Percentiles rank a stretch among this genome's conserved stretches.
Conservation (phyloP, 2,797 vertebrate genomes). For the Sebastes itinus region DNA sequence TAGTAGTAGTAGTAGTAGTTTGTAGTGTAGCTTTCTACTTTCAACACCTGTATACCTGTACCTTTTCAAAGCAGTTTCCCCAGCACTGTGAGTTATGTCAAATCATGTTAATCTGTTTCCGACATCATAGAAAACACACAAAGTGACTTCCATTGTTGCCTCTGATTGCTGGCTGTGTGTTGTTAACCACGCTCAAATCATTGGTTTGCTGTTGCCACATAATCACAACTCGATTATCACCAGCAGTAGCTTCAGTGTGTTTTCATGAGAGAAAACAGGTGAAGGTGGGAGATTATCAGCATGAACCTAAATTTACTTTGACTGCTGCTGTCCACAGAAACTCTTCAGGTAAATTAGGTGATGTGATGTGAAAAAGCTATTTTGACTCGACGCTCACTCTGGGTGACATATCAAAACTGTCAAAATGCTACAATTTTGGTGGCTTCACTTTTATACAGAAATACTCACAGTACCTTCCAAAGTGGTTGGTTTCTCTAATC, state of each 20-base stretch:
- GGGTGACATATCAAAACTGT: background rate
- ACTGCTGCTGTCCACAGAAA: background rate
- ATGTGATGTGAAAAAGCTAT: constrained; percentile 1
- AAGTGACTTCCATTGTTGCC: background rate
- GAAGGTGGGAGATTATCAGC: background rate
- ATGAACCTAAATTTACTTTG: background rate
- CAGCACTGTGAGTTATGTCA: background rate
- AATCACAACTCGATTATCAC: background rate
- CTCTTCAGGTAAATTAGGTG: background rate
- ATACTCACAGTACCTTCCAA: background rate
- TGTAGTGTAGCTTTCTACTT: background rate
- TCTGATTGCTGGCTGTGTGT: background rate
- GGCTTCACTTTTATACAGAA: background rate
- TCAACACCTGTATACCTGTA: background rate
- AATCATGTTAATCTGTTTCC: background rate
- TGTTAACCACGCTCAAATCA: background rate
- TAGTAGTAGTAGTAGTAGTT: background rate
- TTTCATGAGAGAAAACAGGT: background rate
- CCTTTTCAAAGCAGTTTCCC: background rate
- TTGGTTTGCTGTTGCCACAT: background rate
- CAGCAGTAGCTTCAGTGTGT: background rate
- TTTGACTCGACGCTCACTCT: background rate
- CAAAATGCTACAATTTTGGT: background rate
- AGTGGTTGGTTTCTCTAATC: background rate
- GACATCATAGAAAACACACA: background rate